Percentiles rank a stretch among this genome's conserved stretches.
These are phyloP conservation scores for Hoplodrina ambigua DNA, from an alignment of 2,888 invertebrate species.

Conservation along the genomic window DNA sequence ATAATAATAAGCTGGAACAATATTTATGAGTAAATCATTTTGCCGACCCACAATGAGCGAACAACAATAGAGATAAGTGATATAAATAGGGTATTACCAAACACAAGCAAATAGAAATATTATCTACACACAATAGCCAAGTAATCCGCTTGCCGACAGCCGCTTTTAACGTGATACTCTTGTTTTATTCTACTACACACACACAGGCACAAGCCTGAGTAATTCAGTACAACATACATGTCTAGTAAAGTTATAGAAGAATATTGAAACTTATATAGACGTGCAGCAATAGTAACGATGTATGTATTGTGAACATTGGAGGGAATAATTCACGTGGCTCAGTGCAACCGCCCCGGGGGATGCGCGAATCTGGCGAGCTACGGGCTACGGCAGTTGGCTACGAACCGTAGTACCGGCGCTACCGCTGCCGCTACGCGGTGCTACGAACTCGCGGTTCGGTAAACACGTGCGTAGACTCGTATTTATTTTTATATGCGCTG, in stretches of 20 bases:
- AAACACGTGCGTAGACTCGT: conserved; percentile 72
- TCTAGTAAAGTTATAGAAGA: conserved; percentile 8
- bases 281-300: conserved; percentile 67
- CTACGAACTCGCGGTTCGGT: conserved; percentile 73
- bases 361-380: conserved; percentile 74
- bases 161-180: conserved; percentile 42
- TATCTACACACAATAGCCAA: conserved; percentile 48
- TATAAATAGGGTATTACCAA: conserved; percentile 55
- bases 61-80: conserved; percentile 47
- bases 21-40: conserved; percentile 33
- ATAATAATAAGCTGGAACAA: conserved; percentile 13
- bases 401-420: conserved; percentile 81
- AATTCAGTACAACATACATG: conserved; percentile 23
- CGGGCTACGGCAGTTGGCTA: conserved; percentile 85
- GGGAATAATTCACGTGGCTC: conserved; percentile 70
- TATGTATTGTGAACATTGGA: conserved; percentile 64
- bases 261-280: conserved; percentile 28
- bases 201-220: conserved; percentile 23
- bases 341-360: conserved; percentile 74
- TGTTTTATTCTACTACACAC: conserved; percentile 42
- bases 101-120: conserved; percentile 46
- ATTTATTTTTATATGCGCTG: conserved; percentile 53
- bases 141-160: conserved; percentile 43
- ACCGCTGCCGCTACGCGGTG: conserved; percentile 77
- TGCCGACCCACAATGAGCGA: conserved; percentile 1